These are phyloP conservation scores for Oryctes rhinoceros DNA, from an alignment of 1,140 invertebrate genomes.

Conservation along the genomic window DNA sequence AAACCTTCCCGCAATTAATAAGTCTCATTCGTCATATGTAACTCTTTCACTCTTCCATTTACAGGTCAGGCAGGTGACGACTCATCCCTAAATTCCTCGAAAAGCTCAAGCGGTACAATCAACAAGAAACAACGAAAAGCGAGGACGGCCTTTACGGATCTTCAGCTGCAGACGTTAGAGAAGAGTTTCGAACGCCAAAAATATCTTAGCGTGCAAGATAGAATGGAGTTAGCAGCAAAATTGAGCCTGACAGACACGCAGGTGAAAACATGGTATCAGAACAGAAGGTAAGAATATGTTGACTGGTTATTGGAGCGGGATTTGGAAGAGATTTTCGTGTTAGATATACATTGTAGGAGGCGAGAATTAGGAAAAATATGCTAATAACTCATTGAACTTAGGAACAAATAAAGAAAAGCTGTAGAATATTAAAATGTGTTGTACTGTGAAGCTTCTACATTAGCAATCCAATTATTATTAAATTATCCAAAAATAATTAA, in stretches of 20 bases:
- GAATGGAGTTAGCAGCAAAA: constrained; percentile 97
- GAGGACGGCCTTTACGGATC: constrained; percentile 97
- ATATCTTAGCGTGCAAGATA: constrained; percentile 97
- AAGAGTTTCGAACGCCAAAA: constrained; percentile 98
- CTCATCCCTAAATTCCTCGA: constrained; percentile 56
- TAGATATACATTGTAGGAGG: no score
- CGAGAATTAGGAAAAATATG: no score
- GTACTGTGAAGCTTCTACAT: no score
- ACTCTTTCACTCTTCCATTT: constrained; percentile 43
- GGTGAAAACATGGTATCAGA: constrained; percentile 99
- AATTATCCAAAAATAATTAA: no score
- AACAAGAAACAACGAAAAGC: constrained; percentile 97
- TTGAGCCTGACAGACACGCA: constrained; percentile 97
- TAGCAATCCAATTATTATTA: no score
- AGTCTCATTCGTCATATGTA: no score
- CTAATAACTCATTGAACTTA: no score
- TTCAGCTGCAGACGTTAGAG: constrained; percentile 95
- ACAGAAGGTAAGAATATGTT: constrained; percentile 81
- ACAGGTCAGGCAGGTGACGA: constrained; percentile 61
- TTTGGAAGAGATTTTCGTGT: no score
- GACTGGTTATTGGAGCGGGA: neutral
- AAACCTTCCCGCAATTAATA: no score
- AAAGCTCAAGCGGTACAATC: constrained; percentile 65
- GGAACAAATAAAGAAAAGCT: no score
- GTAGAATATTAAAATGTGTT: no score